A percentile compares a stretch with the other conserved stretches of the same genome.
phyloP scores from a whole-genome alignment of 2,888 invertebrate species.

The Helobdella robusta region DNA sequence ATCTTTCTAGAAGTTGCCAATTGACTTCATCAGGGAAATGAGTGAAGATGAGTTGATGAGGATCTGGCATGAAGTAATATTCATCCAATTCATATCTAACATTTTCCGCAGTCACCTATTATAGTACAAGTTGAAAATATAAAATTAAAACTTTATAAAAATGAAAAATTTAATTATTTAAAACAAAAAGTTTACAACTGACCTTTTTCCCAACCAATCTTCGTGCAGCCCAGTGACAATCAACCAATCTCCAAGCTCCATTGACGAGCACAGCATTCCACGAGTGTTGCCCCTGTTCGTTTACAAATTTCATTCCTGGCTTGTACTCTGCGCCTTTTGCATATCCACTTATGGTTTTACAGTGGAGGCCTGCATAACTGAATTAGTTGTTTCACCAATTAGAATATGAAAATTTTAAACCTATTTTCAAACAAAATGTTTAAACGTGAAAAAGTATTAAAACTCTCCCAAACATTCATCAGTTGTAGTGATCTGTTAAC shows the following conservation, averaged over 20 bases:
- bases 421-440: too few species aligned
- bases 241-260: conserved; percentile 48
- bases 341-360: conserved; percentile 48
- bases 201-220: conserved; percentile 49
- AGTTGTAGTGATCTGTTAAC: background rate
- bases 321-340: conserved; percentile 50
- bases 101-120: conserved; percentile 39
- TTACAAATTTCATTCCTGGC: conserved; percentile 48
- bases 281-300: conserved; percentile 47
- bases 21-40: conserved; percentile 48
- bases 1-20: conserved; percentile 48
- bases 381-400: conserved; percentile 23
- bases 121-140: background rate
- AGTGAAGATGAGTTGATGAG: conserved; percentile 49
- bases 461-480: background rate
- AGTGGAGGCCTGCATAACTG: conserved; percentile 50
- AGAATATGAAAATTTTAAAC: too few species aligned
- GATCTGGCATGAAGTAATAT: conserved; percentile 50
- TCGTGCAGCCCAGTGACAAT: conserved; percentile 50
- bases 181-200: conserved; percentile 20
- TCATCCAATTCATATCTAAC: conserved; percentile 48
- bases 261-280: conserved; percentile 50
- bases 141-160: background rate
- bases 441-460: too few species aligned
- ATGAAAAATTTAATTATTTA: background rate